Evolutionary conservation across 2,888 invertebrate species (phyloP).

Genomic region (Cosmopolites sordidus): DNA sequence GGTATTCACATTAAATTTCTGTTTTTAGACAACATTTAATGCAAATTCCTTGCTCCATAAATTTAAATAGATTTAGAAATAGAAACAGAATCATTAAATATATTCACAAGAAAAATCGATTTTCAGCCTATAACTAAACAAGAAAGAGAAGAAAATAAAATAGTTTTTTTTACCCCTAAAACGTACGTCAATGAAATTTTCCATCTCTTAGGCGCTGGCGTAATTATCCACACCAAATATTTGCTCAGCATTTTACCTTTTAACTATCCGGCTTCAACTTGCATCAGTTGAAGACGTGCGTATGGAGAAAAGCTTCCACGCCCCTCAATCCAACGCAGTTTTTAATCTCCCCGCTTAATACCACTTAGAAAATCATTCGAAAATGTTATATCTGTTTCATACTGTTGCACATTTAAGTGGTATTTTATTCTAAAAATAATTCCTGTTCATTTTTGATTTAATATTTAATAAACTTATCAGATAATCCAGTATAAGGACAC

Average conservation of each 20-base stretch:
- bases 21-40: too few species aligned
- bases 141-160: too few species aligned
- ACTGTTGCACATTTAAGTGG: constrained; percentile 16
- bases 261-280: constrained; percentile 39
- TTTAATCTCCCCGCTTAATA: constrained; percentile 25
- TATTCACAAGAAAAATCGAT: background rate
- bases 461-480: background rate
- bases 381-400: constrained; percentile 20
- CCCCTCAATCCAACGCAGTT: constrained; percentile 25
- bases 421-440: background rate
- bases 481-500: too few species aligned
- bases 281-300: constrained; percentile 17
- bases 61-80: too few species aligned
- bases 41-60: too few species aligned
- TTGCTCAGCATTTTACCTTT: constrained; percentile 46
- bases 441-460: background rate
- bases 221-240: constrained; percentile 47
- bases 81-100: too few species aligned
- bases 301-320: constrained; percentile 22
- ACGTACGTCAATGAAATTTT: constrained; percentile 23
- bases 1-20: too few species aligned
- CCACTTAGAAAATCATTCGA: constrained; percentile 23
- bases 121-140: background rate
- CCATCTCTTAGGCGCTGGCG: constrained; percentile 45
- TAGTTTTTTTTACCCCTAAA: background rate